A percentile compares a stretch with the other conserved stretches of the same genome.
phyloP scores from a whole-genome alignment of 2,113 vertebrate genomes.

The Xiphophorus hellerii region DNA sequence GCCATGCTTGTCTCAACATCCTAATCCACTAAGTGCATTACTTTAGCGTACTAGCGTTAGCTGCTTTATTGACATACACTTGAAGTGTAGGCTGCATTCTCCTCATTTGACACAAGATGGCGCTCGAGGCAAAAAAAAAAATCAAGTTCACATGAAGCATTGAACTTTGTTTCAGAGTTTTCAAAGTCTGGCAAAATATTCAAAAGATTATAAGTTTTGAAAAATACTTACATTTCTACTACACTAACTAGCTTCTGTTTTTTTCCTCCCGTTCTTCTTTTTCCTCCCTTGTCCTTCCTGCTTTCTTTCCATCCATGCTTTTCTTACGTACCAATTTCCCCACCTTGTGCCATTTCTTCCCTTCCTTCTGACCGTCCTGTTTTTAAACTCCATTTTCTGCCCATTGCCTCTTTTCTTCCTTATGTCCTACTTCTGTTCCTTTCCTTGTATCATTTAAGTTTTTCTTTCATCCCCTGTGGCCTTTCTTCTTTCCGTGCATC shows the following conservation, averaged over 20 bases:
- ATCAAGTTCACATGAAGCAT: too few species aligned
- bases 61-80: slow-evolving; percentile 20
- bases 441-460: too few species aligned
- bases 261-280: neutral
- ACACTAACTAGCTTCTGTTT: neutral
- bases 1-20: slow-evolving; percentile 71
- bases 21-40: slow-evolving; percentile 43
- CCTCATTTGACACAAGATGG: slow-evolving; percentile 32
- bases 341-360: neutral
- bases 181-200: too few species aligned
- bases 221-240: too few species aligned
- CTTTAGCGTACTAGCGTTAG: slow-evolving; percentile 13
- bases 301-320: neutral
- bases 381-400: too few species aligned
- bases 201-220: too few species aligned
- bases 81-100: slow-evolving; percentile 23
- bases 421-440: neutral
- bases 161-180: too few species aligned
- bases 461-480: too few species aligned
- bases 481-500: too few species aligned
- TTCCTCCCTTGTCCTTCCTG: neutral
- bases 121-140: neutral
- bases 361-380: neutral
- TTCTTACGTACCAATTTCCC: neutral
- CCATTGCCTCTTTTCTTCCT: neutral